phyloP scores from a whole-genome alignment of 2,888 invertebrate genomes.

The Pollenia griseotomentosa region DNA sequence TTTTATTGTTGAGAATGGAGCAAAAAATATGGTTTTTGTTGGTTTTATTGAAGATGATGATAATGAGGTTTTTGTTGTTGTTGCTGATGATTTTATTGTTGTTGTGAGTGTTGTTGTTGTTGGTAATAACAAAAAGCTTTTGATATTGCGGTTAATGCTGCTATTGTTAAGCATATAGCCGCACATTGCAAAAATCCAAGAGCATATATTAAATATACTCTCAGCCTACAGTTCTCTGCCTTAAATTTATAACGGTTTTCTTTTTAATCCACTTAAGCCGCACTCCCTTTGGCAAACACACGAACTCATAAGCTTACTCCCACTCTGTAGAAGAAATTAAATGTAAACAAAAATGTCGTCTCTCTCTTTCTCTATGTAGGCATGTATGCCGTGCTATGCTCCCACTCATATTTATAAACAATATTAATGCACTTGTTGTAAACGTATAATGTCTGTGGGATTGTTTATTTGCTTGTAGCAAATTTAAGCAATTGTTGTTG shows the following conservation, averaged over 20 bases:
- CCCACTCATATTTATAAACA: neutral
- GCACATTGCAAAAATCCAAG: slow-evolving; percentile 68
- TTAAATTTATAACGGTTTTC: neutral
- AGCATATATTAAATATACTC: slow-evolving; percentile 65
- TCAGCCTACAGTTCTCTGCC: slow-evolving; percentile 17
- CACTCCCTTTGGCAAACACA: slow-evolving; percentile 4
- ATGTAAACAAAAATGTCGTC: neutral
- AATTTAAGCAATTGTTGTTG: slow-evolving; percentile 52
- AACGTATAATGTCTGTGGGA: slow-evolving; percentile 4
- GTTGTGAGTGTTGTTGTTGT: slow-evolving; percentile 12
- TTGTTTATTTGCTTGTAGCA: slow-evolving; percentile 37
- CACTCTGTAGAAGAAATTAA: neutral
- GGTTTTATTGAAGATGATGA: slow-evolving; percentile 24
- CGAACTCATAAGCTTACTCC: neutral
- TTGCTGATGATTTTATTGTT: slow-evolving; percentile 22
- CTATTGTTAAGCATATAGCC: slow-evolving; percentile 71
- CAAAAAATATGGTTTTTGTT: neutral
- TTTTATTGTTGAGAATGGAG: slow-evolving; percentile 9
- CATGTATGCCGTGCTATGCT: too few species aligned
- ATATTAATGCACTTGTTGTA: slow-evolving; percentile 21
- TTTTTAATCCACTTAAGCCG: neutral
- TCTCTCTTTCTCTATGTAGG: neutral
- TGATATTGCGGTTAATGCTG: slow-evolving; percentile 72
- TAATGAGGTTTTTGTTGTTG: slow-evolving; percentile 16
- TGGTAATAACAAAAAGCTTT: slow-evolving; percentile 56